Evolutionary conservation across 2,113 vertebrate genomes (phyloP).

Genomic region (Brachyistius frenatus): DNA sequence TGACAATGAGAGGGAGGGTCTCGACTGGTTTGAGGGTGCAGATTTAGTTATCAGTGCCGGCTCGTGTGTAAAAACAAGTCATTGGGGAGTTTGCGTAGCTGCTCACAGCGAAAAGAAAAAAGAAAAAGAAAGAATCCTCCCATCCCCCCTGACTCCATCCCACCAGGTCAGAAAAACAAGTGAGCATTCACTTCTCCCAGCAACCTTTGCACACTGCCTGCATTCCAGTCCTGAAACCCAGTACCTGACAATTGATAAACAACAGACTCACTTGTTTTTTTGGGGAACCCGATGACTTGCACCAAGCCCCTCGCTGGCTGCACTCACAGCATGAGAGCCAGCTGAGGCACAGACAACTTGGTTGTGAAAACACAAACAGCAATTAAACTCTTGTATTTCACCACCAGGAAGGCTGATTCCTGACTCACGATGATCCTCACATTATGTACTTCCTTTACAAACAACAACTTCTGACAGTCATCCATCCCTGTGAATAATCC

Average conservation of each 20-base stretch:
- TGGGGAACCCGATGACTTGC: slow-evolving; percentile 78
- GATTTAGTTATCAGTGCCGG: not conserved
- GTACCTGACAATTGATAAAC: slow-evolving; percentile 88
- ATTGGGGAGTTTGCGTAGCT: slow-evolving; percentile 59
- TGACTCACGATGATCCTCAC: slow-evolving; percentile 56
- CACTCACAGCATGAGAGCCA: slow-evolving; percentile 52
- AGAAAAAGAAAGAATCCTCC: slow-evolving; percentile 28
- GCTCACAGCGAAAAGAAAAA: slow-evolving; percentile 27
- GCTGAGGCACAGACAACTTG: slow-evolving; percentile 47
- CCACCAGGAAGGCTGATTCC: slow-evolving; percentile 55
- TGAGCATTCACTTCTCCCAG: slow-evolving; percentile 82
- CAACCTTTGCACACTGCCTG: slow-evolving; percentile 84
- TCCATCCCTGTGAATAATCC: slow-evolving; percentile 60
- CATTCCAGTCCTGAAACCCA: slow-evolving; percentile 85
- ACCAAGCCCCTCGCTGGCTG: slow-evolving; percentile 56
- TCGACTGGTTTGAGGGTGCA: slow-evolving; percentile 3
- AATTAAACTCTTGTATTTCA: slow-evolving; percentile 78
- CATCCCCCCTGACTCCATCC: slow-evolving; percentile 58
- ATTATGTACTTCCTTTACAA: slow-evolving; percentile 48
- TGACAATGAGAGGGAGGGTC: slow-evolving; percentile 16
- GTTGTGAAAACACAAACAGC: slow-evolving; percentile 73
- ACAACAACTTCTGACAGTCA: slow-evolving; percentile 73
- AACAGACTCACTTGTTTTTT: slow-evolving; percentile 87
- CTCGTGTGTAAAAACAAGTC: not conserved
- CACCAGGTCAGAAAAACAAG: slow-evolving; percentile 83